Evolutionary conservation across 1,140 invertebrate genomes (phyloP), one percentile per base, ranked within the genome.

Genomic region (Hyles euphorbiae): DNA sequence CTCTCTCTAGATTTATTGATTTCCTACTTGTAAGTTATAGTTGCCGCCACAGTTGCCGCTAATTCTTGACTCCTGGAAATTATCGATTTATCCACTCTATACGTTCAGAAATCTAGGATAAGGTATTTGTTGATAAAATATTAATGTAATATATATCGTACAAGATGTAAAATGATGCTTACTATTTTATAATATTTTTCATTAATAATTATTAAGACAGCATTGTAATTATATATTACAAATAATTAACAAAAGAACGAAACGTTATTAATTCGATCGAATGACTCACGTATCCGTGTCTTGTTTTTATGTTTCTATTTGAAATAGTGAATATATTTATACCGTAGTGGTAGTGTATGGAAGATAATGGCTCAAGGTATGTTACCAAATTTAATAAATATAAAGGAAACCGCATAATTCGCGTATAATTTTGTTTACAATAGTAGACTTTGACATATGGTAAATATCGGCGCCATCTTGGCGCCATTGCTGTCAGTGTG

Each of bases 361-460:
- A 56, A 34, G 43, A 68, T 55, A 69, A 87, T 87, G 83, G 75
- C 83, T 22, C 81, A 80, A 65, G 84, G 84, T 87, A 73, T 72
- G 83, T 47, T 56, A 45, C 36, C 58, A 33, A 58, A 58, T 56
- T 67, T 55, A 52, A 3, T 34, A 34, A 7, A 33, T 3, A 3
- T 9, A 10, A 34, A 11, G 50, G 34, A 34, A 49, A 57, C 34
- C 40, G n/a, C 11, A 50, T 51, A 63, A 53, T 60, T 60, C 58
- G 10, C 34, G n/a, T 52, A 53, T 33, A 58, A 63, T 50, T 33
- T 63, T 70, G 67, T 74, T 69, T 69, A 67, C 63, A 58, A 62
- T 58, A 46, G 58, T 57, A 22, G n/a, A 61, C 33, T 67, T 73
- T 87, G 81, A 84, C 81, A 77, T 87, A 65, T 81, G 78, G 70